Evolutionary conservation across 2,797 vertebrate genomes (phyloP).

Genomic region (Pantherophis vulpinus): DNA sequence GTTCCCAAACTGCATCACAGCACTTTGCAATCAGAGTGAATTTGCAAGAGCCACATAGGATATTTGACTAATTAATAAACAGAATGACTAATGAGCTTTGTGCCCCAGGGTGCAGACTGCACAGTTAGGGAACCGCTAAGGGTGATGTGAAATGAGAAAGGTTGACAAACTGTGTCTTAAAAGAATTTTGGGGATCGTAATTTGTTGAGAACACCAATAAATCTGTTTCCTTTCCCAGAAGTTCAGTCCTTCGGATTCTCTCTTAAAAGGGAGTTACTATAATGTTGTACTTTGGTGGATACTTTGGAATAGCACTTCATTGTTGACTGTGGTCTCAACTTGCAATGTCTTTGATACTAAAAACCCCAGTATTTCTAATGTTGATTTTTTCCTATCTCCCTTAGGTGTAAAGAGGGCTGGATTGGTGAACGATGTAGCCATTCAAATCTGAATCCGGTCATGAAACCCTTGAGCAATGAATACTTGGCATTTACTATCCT

Average conservation of each 20-base stretch:
- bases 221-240: background rate
- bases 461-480: conserved; percentile 70
- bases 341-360: background rate
- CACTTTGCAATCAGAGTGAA: background rate
- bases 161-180: background rate
- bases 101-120: background rate
- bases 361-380: rapidly evolving
- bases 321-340: background rate
- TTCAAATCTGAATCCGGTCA: conserved; percentile 51
- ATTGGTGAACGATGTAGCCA: conserved; percentile 72
- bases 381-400: rapidly evolving
- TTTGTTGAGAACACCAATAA: background rate
- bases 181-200: background rate
- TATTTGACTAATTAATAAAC: background rate
- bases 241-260: too few species aligned
- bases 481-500: conserved; percentile 72
- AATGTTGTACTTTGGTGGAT: background rate
- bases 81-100: background rate
- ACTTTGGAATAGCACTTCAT: background rate
- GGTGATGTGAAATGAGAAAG: background rate
- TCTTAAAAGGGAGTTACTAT: background rate
- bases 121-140: background rate
- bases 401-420: conserved; percentile 74
- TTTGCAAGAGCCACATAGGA: background rate
- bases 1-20: background rate